phyloP scores from a whole-genome alignment of 2,797 vertebrate genomes.

The Karalla daura region DNA sequence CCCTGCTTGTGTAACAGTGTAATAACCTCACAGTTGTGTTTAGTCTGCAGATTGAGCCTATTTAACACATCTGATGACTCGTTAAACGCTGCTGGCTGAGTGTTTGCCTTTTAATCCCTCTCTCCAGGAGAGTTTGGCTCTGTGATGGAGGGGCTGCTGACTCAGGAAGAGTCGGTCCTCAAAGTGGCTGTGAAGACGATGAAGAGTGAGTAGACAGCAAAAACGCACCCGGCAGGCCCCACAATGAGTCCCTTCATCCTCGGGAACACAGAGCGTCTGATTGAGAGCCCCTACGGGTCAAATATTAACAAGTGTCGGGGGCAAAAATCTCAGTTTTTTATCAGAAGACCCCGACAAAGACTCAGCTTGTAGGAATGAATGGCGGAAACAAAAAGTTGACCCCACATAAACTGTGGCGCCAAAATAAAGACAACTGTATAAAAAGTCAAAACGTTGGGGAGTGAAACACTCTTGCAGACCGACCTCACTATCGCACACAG shows the following conservation, averaged over 20 bases:
- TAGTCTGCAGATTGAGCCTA: neutral
- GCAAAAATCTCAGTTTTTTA: constrained; percentile 31
- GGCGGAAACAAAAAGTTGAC: constrained; percentile 32
- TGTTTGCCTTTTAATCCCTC: constrained; percentile 24
- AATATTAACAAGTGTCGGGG: constrained; percentile 22
- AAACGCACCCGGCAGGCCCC: constrained; percentile 13
- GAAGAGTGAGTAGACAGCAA: constrained; percentile 88
- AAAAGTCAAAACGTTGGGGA: neutral
- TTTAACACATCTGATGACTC: neutral
- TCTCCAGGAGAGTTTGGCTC: constrained; percentile 92
- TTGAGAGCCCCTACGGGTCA: constrained; percentile 13
- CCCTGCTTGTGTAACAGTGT: neutral
- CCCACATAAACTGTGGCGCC: neutral
- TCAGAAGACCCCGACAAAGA: constrained; percentile 45
- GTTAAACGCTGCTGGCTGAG: neutral
- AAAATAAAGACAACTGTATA: constrained; percentile 21
- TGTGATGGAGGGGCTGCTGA: constrained; percentile 92
- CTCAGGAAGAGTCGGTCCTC: constrained; percentile 89
- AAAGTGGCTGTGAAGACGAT: constrained; percentile 96
- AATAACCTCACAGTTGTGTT: neutral
- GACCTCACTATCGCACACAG: too few species aligned
- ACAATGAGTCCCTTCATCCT: constrained; percentile 53
- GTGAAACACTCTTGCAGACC: too few species aligned
- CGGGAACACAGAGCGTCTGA: constrained; percentile 44
- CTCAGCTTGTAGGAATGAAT: constrained; percentile 24